A percentile compares a stretch with the other conserved stretches of the same genome.
phyloP scores from a whole-genome alignment of 2,888 invertebrate species.

The Cephus pulcher region DNA sequence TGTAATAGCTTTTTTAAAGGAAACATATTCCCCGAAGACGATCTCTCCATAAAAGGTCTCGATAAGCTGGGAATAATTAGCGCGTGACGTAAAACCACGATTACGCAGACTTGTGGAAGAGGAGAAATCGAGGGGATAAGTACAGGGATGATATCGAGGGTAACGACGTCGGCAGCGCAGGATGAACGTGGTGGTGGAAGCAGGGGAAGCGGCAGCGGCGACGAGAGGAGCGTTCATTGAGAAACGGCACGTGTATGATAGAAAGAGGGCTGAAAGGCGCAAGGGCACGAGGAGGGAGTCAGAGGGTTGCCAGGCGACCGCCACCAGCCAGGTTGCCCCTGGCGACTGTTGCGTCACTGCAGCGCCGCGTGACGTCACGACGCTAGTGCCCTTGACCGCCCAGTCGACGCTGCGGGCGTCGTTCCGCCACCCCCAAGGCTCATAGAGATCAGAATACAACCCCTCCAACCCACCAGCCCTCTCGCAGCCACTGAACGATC shows the following conservation, averaged over 20 bases:
- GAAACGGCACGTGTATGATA: conserved; percentile 54
- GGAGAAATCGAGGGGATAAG: conserved; percentile 19
- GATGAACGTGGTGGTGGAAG: conserved; percentile 12
- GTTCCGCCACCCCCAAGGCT: conserved; percentile 23
- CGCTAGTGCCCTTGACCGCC: conserved; percentile 62
- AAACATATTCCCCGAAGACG: neutral
- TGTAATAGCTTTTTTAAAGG: neutral
- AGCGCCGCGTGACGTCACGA: conserved; percentile 59
- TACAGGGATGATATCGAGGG: conserved; percentile 17
- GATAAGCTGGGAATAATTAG: neutral
- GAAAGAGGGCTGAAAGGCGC: conserved; percentile 17
- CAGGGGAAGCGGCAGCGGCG: conserved; percentile 22
- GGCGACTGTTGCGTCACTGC: conserved; percentile 63
- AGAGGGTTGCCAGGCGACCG: conserved; percentile 56
- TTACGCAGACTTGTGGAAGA: neutral
- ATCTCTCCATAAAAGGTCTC: neutral
- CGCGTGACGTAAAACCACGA: neutral
- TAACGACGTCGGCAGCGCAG: conserved; percentile 2
- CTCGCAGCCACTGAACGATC: neutral
- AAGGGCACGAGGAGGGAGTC: conserved; percentile 19
- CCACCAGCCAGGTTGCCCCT: conserved; percentile 54
- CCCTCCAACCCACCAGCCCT: conserved; percentile 27
- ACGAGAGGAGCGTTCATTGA: conserved; percentile 52
- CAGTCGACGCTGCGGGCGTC: conserved; percentile 30
- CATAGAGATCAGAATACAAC: neutral